phyloP scores from a whole-genome alignment of 92 coral and sea anemone genomes.

The Muricea muricata region DNA sequence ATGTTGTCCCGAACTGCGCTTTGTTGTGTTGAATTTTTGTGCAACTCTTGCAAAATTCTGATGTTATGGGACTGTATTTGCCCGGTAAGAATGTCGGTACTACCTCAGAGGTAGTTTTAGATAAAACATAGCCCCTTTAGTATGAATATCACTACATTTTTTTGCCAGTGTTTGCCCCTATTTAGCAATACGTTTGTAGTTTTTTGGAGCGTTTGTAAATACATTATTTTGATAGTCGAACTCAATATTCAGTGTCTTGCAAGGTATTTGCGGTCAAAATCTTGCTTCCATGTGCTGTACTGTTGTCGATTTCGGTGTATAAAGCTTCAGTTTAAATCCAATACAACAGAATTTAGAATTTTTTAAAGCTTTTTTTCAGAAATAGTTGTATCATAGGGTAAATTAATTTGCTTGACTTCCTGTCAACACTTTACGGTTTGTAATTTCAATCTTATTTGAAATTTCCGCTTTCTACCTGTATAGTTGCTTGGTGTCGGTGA shows the following conservation, averaged over 20 bases:
- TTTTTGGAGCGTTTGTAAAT: not conserved
- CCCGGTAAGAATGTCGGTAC: not conserved
- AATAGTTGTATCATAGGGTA: not conserved
- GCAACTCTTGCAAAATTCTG: not conserved
- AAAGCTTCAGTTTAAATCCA: not conserved
- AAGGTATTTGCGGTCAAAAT: not conserved
- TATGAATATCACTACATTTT: not conserved
- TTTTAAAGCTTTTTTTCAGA: not conserved
- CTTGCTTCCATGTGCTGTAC: not conserved
- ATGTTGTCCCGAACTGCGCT: not conserved
- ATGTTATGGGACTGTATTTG: not conserved
- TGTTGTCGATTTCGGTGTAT: not conserved
- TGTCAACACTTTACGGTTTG: not conserved
- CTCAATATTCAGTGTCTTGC: not conserved
- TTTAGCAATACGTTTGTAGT: not conserved
- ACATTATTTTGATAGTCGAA: not conserved
- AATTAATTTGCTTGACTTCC: constrained; percentile 3
- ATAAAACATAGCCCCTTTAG: not conserved
- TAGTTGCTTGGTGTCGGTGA: not conserved
- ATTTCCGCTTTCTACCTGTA: not conserved
- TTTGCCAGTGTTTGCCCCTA: not conserved
- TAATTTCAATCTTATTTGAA: not conserved
- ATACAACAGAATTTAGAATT: not conserved
- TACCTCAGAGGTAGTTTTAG: not conserved
- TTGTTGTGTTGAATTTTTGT: constrained; percentile 17